These are phyloP conservation scores for Gnathonemus longibarbis DNA, from an alignment of 2,113 vertebrate species.

Conservation along the genomic window DNA sequence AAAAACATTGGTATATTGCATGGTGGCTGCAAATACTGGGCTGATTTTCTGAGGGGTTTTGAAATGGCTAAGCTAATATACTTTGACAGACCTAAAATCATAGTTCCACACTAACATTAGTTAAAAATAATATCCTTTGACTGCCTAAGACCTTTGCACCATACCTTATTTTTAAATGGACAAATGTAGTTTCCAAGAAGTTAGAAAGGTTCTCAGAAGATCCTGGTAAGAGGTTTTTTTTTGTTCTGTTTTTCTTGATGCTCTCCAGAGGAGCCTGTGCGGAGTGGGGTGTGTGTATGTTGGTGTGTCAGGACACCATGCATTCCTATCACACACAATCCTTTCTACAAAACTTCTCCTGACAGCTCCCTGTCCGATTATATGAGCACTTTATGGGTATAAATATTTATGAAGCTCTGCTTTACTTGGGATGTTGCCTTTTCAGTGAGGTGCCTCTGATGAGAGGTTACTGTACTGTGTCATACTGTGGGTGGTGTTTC, in stretches of 20 bases:
- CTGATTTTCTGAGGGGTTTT: background rate
- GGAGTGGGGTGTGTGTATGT: background rate
- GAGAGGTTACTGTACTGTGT: constrained; percentile 49
- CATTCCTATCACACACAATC: constrained; percentile 42
- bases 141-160: background rate
- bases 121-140: background rate
- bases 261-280: background rate
- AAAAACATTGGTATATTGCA: background rate
- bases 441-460: constrained; percentile 48
- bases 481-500: constrained; percentile 45
- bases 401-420: constrained; percentile 72
- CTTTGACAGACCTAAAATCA: background rate
- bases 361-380: constrained; percentile 67
- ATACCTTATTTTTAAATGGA: background rate
- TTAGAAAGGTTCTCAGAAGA: background rate
- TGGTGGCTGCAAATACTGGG: background rate
- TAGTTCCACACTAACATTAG: background rate
- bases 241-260: background rate
- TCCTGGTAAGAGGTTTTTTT: too few species aligned
- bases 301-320: background rate
- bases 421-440: constrained; percentile 68
- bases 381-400: constrained; percentile 70
- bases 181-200: background rate
- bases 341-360: constrained; percentile 51
- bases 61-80: background rate